phyloP scores from a whole-genome alignment of 2,888 invertebrate species.

The Cantharis lateralis region DNA sequence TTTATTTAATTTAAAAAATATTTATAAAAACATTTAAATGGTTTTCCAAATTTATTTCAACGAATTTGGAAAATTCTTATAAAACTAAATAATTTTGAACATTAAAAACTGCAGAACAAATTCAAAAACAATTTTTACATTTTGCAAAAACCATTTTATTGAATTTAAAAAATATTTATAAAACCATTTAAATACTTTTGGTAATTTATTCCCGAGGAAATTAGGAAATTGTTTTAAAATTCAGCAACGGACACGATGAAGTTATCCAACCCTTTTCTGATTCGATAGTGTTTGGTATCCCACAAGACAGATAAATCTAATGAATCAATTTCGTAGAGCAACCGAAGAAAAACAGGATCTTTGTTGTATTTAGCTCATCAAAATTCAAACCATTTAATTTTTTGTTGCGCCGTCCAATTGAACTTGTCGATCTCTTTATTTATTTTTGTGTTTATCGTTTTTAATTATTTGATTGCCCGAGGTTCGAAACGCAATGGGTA shows the following conservation, averaged over 20 bases:
- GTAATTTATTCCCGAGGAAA: background rate
- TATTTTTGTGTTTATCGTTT: background rate
- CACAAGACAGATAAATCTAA: slow-evolving; percentile 18
- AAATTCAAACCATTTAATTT: background rate
- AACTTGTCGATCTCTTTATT: background rate
- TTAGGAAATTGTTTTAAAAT: background rate
- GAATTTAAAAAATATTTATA: too few relatives aligned
- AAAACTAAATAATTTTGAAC: too few relatives aligned
- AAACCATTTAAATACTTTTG: background rate
- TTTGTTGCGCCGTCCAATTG: background rate
- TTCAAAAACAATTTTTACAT: too few relatives aligned
- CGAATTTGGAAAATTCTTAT: too few relatives aligned
- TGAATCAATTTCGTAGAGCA: slow-evolving; percentile 11
- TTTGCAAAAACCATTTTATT: too few relatives aligned
- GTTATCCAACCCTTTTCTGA: slow-evolving; percentile 12
- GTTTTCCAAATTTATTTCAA: too few relatives aligned
- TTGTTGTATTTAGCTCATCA: background rate
- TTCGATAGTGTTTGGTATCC: slow-evolving; percentile 9
- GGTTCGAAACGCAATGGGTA: background rate
- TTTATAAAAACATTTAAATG: too few relatives aligned
- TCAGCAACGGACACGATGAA: background rate
- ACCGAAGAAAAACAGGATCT: background rate
- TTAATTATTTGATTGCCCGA: background rate
- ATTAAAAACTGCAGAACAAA: too few relatives aligned
- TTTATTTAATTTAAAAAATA: too few relatives aligned